Percentiles rank a stretch among this genome's conserved stretches.
phyloP scores from a whole-genome alignment of 2,113 vertebrate species.

The Prinia subflava region DNA sequence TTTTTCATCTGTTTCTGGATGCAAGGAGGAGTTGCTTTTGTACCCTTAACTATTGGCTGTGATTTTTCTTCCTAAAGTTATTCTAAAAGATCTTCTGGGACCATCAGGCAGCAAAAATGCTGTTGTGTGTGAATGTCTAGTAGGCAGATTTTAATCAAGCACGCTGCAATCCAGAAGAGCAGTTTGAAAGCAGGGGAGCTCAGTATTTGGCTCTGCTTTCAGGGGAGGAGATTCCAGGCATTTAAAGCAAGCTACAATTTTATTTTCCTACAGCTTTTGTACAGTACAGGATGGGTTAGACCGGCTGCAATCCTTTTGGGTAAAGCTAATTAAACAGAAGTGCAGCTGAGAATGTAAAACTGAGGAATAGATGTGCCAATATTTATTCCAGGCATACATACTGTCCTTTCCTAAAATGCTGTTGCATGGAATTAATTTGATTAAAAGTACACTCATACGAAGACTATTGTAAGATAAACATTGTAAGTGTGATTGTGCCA shows the following conservation, averaged over 20 bases:
- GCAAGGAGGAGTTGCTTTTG: background rate
- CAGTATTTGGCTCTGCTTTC: background rate
- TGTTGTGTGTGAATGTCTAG: background rate
- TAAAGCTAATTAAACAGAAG: constrained; percentile 8
- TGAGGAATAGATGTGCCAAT: background rate
- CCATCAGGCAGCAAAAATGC: background rate
- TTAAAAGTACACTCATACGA: background rate
- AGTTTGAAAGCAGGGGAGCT: constrained; percentile 12
- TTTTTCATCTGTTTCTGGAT: background rate
- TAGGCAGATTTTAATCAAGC: constrained; percentile 50
- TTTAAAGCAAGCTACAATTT: background rate
- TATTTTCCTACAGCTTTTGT: background rate
- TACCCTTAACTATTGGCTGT: background rate
- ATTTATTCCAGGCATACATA: background rate
- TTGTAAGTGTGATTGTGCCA: background rate
- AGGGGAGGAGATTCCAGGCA: constrained; percentile 12
- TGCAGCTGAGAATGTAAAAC: background rate
- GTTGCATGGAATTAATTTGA: background rate
- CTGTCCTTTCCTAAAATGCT: background rate
- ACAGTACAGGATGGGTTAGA: background rate
- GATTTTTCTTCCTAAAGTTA: background rate
- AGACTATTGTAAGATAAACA: background rate
- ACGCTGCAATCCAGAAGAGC: background rate
- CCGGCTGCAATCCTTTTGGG: background rate
- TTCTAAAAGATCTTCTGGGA: background rate